A percentile compares a stretch with the other conserved stretches of the same genome.
Evolutionary conservation across 2,888 invertebrate species (phyloP).

Genomic region (Lathronympha strigana): DNA sequence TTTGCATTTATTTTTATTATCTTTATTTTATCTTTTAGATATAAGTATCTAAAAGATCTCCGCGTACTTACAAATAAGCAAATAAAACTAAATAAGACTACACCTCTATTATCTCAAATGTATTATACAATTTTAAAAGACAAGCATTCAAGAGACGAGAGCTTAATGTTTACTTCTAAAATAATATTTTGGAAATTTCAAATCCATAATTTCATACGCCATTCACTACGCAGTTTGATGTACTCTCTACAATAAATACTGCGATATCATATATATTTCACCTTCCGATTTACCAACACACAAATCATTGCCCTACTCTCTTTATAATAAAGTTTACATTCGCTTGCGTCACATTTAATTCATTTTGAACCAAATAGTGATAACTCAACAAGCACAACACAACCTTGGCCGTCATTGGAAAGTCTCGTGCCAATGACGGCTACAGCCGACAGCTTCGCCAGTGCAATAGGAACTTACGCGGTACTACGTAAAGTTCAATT

Average conservation of each 20-base stretch:
- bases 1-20: background rate
- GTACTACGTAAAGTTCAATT: too few relatives aligned
- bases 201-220: background rate
- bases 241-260: background rate
- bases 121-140: slow-evolving; percentile 3
- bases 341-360: too few relatives aligned
- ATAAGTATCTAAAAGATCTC: background rate
- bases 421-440: too few relatives aligned
- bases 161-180: background rate
- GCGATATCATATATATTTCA: background rate
- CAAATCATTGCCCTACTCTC: background rate
- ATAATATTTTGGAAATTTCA: background rate
- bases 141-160: background rate
- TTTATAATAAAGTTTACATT: background rate
- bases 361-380: too few relatives aligned
- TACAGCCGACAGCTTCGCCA: too few relatives aligned
- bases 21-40: slow-evolving; percentile 7
- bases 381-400: too few relatives aligned
- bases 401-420: too few relatives aligned
- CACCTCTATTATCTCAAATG: background rate
- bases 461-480: too few relatives aligned
- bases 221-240: background rate
- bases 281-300: background rate
- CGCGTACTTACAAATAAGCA: slow-evolving; percentile 14
- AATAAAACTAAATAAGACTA: slow-evolving; percentile 3